Percentiles rank a stretch among this genome's conserved stretches.
Evolutionary conservation across 2,113 vertebrate genomes (phyloP).

Genomic region (Pachyramphus minor): DNA sequence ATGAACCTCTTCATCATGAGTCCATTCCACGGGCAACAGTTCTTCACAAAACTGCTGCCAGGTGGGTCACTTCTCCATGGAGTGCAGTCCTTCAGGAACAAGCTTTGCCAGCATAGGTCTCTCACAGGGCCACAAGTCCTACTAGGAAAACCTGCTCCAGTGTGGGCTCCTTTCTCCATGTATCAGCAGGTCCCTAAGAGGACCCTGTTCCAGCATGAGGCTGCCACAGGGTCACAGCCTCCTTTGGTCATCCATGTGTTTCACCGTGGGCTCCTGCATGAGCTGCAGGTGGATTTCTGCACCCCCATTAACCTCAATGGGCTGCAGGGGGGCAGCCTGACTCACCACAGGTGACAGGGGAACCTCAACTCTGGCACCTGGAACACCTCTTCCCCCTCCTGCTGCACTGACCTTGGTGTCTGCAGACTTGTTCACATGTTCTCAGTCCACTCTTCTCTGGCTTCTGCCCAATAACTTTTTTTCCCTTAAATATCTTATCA

Average conservation of each 20-base stretch:
- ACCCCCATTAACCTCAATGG: neutral
- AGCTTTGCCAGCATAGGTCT: neutral
- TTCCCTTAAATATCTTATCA: neutral
- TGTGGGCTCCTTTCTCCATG: neutral
- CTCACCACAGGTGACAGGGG: neutral
- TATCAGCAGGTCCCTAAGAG: neutral
- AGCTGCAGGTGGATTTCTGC: neutral
- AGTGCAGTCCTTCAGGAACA: neutral
- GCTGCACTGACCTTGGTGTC: neutral
- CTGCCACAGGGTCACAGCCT: neutral
- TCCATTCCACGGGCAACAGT: neutral
- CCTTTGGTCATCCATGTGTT: neutral
- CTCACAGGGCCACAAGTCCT: neutral
- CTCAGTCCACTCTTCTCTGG: neutral
- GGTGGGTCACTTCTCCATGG: neutral
- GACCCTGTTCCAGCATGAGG: neutral
- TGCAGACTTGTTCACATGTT: neutral
- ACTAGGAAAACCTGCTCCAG: neutral
- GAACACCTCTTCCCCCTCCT: neutral
- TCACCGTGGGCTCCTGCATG: neutral
- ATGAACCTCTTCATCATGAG: neutral
- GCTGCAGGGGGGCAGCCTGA: neutral
- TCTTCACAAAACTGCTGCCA: neutral
- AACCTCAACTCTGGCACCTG: neutral
- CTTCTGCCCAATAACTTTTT: neutral